Base-by-base conservation (phyloP, 1,140 invertebrate genomes). In the Drosophila sp. region DNA sequence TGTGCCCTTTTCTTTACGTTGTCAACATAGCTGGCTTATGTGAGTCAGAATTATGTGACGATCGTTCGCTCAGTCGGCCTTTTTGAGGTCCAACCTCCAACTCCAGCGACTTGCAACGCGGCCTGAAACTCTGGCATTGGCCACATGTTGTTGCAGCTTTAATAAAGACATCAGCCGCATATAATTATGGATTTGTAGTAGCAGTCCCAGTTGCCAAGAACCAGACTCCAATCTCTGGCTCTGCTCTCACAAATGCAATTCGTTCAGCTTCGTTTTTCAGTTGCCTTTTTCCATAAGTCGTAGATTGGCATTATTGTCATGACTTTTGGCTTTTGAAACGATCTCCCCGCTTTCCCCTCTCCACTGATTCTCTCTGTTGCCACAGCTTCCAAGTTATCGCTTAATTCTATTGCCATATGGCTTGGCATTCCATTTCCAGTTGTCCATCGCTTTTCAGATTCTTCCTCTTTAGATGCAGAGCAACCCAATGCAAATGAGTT, bases 291-390 rank as follows among this genome's bases (percentile, higher is more conserved):
- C 67, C 76, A 79, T 89, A 89, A 89, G 83, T 89, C 83, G 83
- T 89, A 89, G 83, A 89, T 89, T 89, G 83, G 83, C 84, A 89
- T 89, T 89, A 89, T 89, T 89, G 83, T 89, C 83, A 89, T 81
- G 70, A 70, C 46, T 74, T 67, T 67, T 53, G 66, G 65, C 73
- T 32, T 38, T 38, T 45, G 61, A 18, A 38, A 18, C 43, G 40
- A 50, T 50, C 46, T 53, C 61, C 14, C 57, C 41, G 46, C 16
- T 7, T 48, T 2, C 11, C 7, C 27, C 9, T 40, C 25, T 21
- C 25, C 29, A n/a, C n/a, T n/a, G n/a, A n/a, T n/a, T n/a, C 2
- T 0, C 25, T 29, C 25, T 9, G 8, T 21, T 27, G 16, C 14
- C 18, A n/a, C 9, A 4, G 2, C 14, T 38, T 16, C 11, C 43